These are phyloP conservation scores for Chesias legatella DNA, from an alignment of 2,888 invertebrate genomes.

Conservation along the genomic window DNA sequence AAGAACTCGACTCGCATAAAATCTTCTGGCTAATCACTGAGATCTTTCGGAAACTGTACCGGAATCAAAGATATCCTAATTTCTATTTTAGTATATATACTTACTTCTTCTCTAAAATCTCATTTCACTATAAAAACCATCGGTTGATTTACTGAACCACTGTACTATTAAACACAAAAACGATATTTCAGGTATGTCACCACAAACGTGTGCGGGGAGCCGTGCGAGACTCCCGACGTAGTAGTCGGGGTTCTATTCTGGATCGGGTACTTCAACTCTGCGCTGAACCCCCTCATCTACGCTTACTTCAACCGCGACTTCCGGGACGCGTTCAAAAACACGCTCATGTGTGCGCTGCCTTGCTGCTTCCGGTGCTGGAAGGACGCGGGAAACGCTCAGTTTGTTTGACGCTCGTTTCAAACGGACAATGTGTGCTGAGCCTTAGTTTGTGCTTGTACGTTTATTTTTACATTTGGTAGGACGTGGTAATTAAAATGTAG, in stretches of 20 bases:
- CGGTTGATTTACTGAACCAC: conserved; percentile 14
- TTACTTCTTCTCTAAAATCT: too few species aligned
- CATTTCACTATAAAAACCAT: not conserved
- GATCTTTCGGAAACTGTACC: too few species aligned
- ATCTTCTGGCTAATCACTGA: too few species aligned
- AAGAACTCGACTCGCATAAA: too few species aligned
- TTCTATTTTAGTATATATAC: too few species aligned
- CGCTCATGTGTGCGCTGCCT: conserved; percentile 91
- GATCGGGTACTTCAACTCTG: conserved; percentile 91
- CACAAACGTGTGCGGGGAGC: conserved; percentile 89
- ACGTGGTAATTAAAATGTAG: too few species aligned
- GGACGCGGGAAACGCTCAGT: conserved; percentile 80
- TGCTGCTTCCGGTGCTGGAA: conserved; percentile 90
- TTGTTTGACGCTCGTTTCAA: conserved; percentile 59
- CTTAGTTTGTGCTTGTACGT: conserved; percentile 9
- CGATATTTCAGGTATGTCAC: conserved; percentile 86
- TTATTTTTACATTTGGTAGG: too few species aligned
- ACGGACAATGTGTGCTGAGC: conserved; percentile 10
- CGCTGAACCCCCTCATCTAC: conserved; percentile 96
- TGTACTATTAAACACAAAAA: not conserved
- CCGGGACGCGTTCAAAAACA: conserved; percentile 96
- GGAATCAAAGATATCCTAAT: too few species aligned
- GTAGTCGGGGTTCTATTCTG: conserved; percentile 96
- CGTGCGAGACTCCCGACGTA: conserved; percentile 90
- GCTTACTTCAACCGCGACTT: conserved; percentile 99